Conservation (phyloP, 2,888 invertebrate genomes). For the Epinotia nisella region DNA sequence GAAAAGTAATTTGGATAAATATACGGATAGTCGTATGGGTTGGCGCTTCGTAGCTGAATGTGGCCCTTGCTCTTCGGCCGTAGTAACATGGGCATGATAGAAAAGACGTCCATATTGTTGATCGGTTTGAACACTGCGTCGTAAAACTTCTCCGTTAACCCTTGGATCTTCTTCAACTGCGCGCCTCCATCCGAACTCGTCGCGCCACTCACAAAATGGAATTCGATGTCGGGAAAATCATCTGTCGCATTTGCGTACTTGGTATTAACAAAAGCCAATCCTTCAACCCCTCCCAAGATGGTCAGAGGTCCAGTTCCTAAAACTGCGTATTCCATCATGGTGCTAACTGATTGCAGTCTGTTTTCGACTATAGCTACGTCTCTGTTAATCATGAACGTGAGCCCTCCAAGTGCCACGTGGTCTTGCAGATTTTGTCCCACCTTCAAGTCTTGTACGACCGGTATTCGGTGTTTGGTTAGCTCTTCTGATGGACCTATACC, state of each 20-base stretch:
- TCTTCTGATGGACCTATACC: conserved; percentile 93
- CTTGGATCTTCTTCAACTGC: conserved; percentile 92
- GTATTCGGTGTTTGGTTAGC: conserved; percentile 89
- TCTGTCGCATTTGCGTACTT: conserved; percentile 91
- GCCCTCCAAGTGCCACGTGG: conserved; percentile 93
- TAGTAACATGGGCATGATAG: conserved; percentile 92
- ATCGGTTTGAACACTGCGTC: conserved; percentile 90
- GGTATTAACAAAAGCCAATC: conserved; percentile 94
- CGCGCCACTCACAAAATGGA: conserved; percentile 94
- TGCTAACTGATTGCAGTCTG: conserved; percentile 90
- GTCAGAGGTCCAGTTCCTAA: conserved; percentile 93
- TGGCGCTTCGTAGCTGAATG: conserved; percentile 91
- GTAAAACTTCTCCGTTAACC: conserved; percentile 90
- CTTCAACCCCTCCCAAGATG: conserved; percentile 95
- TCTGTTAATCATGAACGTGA: conserved; percentile 92
- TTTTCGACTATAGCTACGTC: conserved; percentile 92
- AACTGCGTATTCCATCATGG: conserved; percentile 92
- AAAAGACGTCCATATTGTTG: conserved; percentile 91
- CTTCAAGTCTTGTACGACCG: conserved; percentile 90
- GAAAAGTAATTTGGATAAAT: conserved; percentile 96
- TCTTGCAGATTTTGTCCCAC: conserved; percentile 96
- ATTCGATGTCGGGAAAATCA: conserved; percentile 95
- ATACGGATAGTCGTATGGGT: conserved; percentile 94
- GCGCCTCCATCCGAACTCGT: conserved; percentile 94
- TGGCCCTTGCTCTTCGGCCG: conserved; percentile 93